Base-by-base conservation (phyloP, 2,888 invertebrate genomes). In the Agrenia bidenticulata region DNA sequence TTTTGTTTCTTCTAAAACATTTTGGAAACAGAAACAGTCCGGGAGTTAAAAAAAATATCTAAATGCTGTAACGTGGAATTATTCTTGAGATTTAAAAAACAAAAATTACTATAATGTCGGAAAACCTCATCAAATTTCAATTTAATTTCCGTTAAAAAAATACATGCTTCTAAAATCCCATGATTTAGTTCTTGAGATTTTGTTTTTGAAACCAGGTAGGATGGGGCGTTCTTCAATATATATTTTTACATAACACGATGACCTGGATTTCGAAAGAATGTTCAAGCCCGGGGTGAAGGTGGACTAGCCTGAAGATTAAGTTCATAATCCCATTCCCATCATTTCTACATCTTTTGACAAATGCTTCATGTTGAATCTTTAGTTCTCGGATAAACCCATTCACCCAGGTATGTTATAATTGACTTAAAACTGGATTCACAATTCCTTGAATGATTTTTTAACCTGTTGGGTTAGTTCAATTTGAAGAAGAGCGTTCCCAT, bases 391-490 rank as follows among this genome's bases (percentile, higher is more conserved):
- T 32, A 32, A 32, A 32, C 4, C 32, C 45, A 13, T 51, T 51
- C 51, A 51, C 7, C 24, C 24, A 23, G 7, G 24, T 13, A 51
- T 13, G 51, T 24, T 23, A 51, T 51, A 51, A 51, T 51, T 24
- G 17, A 7, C 23, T 19, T 4, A 23, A 58, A 58, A 58, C 58
- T 58, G 49, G 58, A 58, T 58, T 58, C 26, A 58, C 21, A 24
- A 24, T 58, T 41, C 2, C 24, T 23, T 17, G 23, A 45, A 9
- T 7, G 9, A n/a, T 55, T 55, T 45, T 19, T 27, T 26, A 58
- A 58, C 58, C 58, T 24, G 58, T 58, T 58, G 41, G 58, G 45
- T 58, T 2, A 45, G 45, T 45, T 58, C 17, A 15, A 58, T 7
- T 26, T 23, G 7, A 24, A 45, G 32, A 55, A 19, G 37, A 57